Evolutionary conservation across 2,113 vertebrate genomes (phyloP).

Genomic region (Tachysurus vachellii): DNA sequence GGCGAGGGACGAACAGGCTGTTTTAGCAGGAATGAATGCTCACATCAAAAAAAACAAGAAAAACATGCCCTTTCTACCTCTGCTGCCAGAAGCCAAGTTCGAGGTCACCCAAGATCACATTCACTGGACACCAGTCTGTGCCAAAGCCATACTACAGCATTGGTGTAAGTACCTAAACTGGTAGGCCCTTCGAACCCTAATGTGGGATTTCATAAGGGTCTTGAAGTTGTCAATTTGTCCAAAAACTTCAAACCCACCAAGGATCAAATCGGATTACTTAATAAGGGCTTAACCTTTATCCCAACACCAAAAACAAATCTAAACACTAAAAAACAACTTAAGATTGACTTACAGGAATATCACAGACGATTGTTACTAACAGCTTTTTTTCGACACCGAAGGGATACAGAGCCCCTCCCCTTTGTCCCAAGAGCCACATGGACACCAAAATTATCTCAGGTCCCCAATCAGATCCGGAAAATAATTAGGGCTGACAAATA

Average conservation of each 20-base stretch:
- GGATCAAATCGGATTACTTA: background rate
- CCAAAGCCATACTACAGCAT: background rate
- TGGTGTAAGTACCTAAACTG: background rate
- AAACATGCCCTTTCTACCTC: background rate
- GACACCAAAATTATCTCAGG: background rate
- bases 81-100: background rate
- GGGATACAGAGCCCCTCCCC: background rate
- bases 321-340: background rate
- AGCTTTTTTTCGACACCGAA: background rate
- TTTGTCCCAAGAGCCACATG: background rate
- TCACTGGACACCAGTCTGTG: background rate
- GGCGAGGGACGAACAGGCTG: background rate
- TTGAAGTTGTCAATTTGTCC: background rate
- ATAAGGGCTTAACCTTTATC: background rate
- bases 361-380: background rate
- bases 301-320: background rate
- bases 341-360: background rate
- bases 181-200: background rate
- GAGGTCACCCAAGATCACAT: background rate
- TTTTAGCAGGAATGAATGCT: background rate
- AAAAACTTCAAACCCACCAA: background rate
- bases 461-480: background rate
- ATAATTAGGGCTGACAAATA: slow-evolving; percentile 7
- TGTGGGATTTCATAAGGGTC: too few species aligned
- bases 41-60: background rate